Percentiles rank a stretch among this genome's conserved stretches.
phyloP scores from a whole-genome alignment of 2,888 invertebrate species.

The Lysandra coridon region DNA sequence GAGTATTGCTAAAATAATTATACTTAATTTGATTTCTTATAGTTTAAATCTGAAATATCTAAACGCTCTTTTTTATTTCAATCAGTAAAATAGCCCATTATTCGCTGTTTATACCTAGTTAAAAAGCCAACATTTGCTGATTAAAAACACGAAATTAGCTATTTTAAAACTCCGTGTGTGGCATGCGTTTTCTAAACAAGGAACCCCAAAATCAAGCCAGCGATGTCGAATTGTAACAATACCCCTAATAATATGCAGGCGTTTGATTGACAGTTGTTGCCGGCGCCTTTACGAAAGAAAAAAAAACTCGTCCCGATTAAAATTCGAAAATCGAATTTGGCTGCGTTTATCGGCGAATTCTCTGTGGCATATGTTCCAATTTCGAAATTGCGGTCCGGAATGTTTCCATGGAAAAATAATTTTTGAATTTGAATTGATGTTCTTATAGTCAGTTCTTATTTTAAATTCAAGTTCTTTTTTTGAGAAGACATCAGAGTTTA shows the following conservation, averaged over 20 bases:
- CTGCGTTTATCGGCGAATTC: constrained; percentile 71
- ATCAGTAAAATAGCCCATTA: too few species aligned
- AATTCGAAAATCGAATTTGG: constrained; percentile 66
- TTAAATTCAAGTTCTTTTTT: background rate
- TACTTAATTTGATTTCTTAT: too few species aligned
- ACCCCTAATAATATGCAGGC: constrained; percentile 66
- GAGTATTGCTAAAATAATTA: too few species aligned
- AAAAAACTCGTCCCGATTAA: constrained; percentile 50
- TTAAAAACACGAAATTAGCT: too few species aligned
- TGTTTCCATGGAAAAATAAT: constrained; percentile 36
- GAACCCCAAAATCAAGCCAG: constrained; percentile 49
- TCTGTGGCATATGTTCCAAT: constrained; percentile 71
- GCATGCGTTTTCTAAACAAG: constrained; percentile 36
- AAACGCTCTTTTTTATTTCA: too few species aligned
- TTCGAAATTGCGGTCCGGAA: constrained; percentile 41
- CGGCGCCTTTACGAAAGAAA: constrained; percentile 49
- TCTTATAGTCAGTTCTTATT: constrained; percentile 25
- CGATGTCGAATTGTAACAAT: constrained; percentile 61
- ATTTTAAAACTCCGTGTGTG: background rate
- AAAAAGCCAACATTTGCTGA: background rate
- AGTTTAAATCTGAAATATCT: too few species aligned
- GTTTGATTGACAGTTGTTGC: constrained; percentile 71
- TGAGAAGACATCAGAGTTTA: too few species aligned
- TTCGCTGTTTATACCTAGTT: background rate
- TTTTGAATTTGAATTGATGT: constrained; percentile 29